These are phyloP conservation scores for Zaprionus nigranus DNA, from an alignment of 1,140 invertebrate genomes.

Conservation along the genomic window DNA sequence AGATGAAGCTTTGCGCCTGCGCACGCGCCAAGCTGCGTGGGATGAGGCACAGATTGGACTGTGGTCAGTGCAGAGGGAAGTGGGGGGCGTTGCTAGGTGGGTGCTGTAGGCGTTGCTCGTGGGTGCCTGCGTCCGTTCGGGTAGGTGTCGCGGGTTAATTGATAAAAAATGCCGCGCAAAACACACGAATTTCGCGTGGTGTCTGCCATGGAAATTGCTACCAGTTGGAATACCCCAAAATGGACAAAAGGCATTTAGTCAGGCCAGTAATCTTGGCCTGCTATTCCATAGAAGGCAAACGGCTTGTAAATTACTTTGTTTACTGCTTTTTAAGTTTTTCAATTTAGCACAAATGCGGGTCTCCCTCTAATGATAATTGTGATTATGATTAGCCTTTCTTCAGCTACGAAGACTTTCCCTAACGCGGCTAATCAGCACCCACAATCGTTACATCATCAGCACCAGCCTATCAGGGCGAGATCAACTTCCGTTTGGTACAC, in stretches of 20 bases:
- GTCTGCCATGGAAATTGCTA: conserved; percentile 30
- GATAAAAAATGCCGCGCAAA: conserved; percentile 26
- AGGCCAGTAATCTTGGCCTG: conserved; percentile 24
- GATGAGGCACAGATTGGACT: background rate
- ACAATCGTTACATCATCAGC: conserved; percentile 65
- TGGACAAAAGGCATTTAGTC: conserved; percentile 32
- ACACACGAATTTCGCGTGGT: conserved; percentile 48
- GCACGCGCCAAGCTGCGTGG: conserved; percentile 49
- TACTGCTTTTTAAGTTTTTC: conserved; percentile 56
- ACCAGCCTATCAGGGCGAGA: conserved; percentile 31
- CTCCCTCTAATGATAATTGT: conserved; percentile 52
- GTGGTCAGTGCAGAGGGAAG: too few relatives aligned
- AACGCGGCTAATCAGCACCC: conserved; percentile 57
- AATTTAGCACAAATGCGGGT: conserved; percentile 52
- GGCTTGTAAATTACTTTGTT: conserved; percentile 47
- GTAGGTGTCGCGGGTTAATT: conserved; percentile 28
- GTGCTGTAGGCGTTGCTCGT: background rate
- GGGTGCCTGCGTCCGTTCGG: conserved; percentile 10
- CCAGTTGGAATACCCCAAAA: conserved; percentile 30
- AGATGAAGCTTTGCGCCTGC: conserved; percentile 53
- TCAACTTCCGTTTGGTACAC: conserved; percentile 56
- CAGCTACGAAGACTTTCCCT: conserved; percentile 49
- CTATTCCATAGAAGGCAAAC: conserved; percentile 43
- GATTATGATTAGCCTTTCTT: conserved; percentile 30
- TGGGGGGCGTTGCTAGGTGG: background rate